Evolutionary conservation across 2,888 invertebrate genomes (phyloP).

Genomic region (Venusia cambrica): DNA sequence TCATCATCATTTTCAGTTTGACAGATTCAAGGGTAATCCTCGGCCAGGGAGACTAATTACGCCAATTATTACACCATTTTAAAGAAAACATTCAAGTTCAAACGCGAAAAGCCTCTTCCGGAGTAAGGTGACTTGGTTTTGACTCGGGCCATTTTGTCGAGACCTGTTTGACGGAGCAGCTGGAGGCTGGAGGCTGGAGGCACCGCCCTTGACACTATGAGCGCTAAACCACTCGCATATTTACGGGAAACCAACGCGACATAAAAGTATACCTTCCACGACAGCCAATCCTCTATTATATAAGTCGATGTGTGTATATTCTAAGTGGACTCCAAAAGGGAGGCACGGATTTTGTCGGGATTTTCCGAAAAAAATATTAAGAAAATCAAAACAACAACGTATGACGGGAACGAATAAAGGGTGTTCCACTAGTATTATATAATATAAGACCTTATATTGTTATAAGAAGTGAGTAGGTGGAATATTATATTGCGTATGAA

Average conservation of each 20-base stretch:
- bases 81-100: slow-evolving; percentile 46
- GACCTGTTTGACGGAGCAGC: slow-evolving; percentile 33
- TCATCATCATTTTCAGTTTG: slow-evolving; percentile 34
- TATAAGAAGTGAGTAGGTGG: no score
- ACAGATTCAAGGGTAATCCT: slow-evolving; percentile 34
- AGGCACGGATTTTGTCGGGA: no score
- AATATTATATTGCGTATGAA: no score
- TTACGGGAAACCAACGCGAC: slow-evolving; percentile 47
- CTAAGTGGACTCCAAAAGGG: no score
- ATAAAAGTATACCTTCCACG: no score
- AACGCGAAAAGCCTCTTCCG: slow-evolving; percentile 39
- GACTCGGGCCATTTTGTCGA: slow-evolving; percentile 31
- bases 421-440: no score
- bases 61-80: slow-evolving; percentile 44
- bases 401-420: no score
- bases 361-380: no score
- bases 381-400: no score
- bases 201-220: slow-evolving; percentile 65
- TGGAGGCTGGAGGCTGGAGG: slow-evolving; percentile 39
- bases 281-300: no score
- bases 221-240: slow-evolving; percentile 46
- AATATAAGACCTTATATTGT: no score
- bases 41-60: slow-evolving; percentile 35
- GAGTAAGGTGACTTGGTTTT: slow-evolving; percentile 34
- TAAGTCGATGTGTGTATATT: no score